Percentiles rank a stretch among this genome's conserved stretches.
Evolutionary conservation across 2,888 invertebrate species (phyloP).

Genomic region (Lasioglossum morio): DNA sequence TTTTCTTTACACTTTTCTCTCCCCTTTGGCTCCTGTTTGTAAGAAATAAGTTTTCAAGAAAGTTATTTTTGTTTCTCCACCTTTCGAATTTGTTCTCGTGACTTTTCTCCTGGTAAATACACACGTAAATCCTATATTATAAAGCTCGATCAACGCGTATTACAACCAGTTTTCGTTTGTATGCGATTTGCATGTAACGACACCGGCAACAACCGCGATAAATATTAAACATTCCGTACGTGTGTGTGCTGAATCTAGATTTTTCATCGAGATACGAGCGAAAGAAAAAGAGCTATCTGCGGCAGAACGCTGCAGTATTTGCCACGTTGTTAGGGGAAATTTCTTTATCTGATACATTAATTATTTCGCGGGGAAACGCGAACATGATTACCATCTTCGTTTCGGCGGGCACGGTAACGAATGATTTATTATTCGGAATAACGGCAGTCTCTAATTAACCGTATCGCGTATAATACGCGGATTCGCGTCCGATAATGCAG

Average conservation of each 20-base stretch:
- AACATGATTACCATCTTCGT: neutral
- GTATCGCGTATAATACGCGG: neutral
- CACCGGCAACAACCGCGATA: neutral
- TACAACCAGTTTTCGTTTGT: neutral
- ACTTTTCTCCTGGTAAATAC: no score
- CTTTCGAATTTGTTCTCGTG: no score
- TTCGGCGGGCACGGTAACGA: neutral
- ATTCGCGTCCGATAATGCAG: neutral
- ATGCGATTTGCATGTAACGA: neutral
- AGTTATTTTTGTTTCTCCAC: no score
- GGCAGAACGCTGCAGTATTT: neutral
- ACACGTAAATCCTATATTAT: no score
- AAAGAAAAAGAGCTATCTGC: neutral
- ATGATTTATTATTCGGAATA: neutral
- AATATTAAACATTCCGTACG: neutral
- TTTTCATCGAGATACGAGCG: neutral
- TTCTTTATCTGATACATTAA: neutral
- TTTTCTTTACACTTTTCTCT: no score
- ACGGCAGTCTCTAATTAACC: neutral
- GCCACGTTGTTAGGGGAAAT: neutral
- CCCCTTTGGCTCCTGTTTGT: no score
- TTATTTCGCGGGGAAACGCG: neutral
- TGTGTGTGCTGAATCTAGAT: no score
- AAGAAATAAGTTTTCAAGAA: no score
- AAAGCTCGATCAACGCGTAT: no score